Percentiles rank a stretch among this genome's conserved stretches.
phyloP scores from a whole-genome alignment of 2,888 invertebrate genomes.

The Myathropa florea region DNA sequence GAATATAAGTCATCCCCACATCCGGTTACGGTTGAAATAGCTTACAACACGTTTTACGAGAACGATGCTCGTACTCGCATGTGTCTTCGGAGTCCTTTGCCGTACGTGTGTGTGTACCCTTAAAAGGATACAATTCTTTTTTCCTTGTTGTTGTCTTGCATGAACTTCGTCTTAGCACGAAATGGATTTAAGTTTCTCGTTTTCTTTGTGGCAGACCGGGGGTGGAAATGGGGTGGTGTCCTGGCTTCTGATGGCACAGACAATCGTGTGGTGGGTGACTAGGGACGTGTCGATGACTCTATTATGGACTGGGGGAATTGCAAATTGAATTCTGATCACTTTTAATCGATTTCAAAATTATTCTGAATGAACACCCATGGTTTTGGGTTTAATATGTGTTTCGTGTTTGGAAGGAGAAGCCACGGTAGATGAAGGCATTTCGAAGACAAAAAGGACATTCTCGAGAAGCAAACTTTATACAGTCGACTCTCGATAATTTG shows the following conservation, averaged over 20 bases:
- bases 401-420: too few relatives aligned
- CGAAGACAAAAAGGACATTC: too few relatives aligned
- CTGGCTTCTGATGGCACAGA: too few relatives aligned
- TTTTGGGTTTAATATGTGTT: too few relatives aligned
- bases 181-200: neutral
- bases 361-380: too few relatives aligned
- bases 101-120: neutral
- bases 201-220: neutral
- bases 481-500: too few relatives aligned
- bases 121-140: neutral
- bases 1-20: conserved; percentile 70
- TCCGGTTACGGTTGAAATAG: conserved; percentile 70
- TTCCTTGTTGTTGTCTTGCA: neutral
- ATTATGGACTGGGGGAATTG: neutral
- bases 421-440: too few relatives aligned
- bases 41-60: conserved; percentile 71
- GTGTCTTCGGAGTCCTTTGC: neutral
- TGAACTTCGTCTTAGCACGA: neutral
- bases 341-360: neutral
- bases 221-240: neutral
- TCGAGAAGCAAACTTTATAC: too few relatives aligned
- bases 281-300: neutral
- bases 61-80: conserved; percentile 43
- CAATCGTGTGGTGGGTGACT: neutral
- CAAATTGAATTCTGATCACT: neutral